Base-by-base conservation (phyloP, 2,113 vertebrate genomes). In the Sorex fumeus region DNA sequence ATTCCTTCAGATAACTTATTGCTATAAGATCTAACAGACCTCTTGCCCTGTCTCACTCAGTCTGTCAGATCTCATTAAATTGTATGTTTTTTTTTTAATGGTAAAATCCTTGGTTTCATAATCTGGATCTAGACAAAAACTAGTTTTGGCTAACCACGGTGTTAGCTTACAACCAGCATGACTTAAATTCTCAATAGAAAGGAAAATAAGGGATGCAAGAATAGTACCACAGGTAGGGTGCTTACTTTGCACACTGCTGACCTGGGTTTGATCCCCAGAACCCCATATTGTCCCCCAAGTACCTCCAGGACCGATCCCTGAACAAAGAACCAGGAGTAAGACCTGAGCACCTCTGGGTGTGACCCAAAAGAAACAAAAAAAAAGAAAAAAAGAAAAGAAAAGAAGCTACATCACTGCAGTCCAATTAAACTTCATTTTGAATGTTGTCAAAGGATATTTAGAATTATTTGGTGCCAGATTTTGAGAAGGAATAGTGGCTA, bases 371-470 rank as follows among this genome's bases (percentile, higher is more conserved):
- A 40, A 40, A 40, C 7, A 7, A 7, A 40, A 40, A 40, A 53
- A 7, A 7, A 40, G 7, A 40, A 53, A 53, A 8, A 18, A 64
- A 69, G n/a, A 87, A 87, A 91, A 79, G 64, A 87, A 78, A 75
- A 74, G 27, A 71, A 87, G 32, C 30, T 77, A 19, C 67, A 25
- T 78, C 64, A 79, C 45, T 3, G 45, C 36, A n/a, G 34, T 16
- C 76, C 32, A 32, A 8, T 16, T 82, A 53, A 83, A 62, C 43
- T 91, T 36, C 47, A 62, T 66, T 80, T 94, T 78, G 66, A 72
- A 91, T 5, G 19, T 70, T 77, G 15, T 95, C 85, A 93, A 25
- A 27, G 79, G 83, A 80, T 90, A 69, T 32, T 90, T 92, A 40
- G 50, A 71, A 81, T 83, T 86, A 69, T 3, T 40, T 18, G 80